phyloP scores from a whole-genome alignment of 2,888 invertebrate species.

The Oeneis ivallda region DNA sequence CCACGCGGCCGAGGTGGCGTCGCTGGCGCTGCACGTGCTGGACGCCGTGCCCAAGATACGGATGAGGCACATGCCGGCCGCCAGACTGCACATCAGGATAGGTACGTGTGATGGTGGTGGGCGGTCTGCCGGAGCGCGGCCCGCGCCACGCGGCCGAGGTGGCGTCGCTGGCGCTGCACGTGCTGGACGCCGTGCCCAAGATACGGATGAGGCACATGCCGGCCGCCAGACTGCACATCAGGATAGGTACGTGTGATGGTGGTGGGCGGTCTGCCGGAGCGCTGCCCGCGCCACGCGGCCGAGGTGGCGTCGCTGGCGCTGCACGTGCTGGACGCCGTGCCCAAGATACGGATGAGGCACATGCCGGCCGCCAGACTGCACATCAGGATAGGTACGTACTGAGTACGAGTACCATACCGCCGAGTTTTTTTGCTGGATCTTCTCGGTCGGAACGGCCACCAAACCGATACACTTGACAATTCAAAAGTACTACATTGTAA shows the following conservation, averaged over 20 bases:
- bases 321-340: conserved; percentile 86
- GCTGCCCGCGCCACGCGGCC: conserved; percentile 88
- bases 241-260: conserved; percentile 89
- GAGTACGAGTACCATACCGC: too few species aligned
- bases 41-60: conserved; percentile 86
- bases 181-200: conserved; percentile 86
- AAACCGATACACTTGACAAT: too few species aligned
- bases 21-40: conserved; percentile 87
- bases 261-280: conserved; percentile 88
- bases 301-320: conserved; percentile 91
- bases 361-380: conserved; percentile 85
- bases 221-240: conserved; percentile 84
- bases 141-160: conserved; percentile 89
- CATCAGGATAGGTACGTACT: conserved; percentile 85
- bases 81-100: conserved; percentile 86
- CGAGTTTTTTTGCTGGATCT: too few species aligned
- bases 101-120: conserved; percentile 89
- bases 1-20: conserved; percentile 91
- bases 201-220: conserved; percentile 86
- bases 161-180: conserved; percentile 88
- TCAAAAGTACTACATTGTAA: too few species aligned
- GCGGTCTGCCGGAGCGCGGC: conserved; percentile 88
- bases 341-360: conserved; percentile 86
- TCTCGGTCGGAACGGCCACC: too few species aligned
- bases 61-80: conserved; percentile 85